Evolutionary conservation across 2,113 vertebrate genomes (phyloP), one percentile per base, ranked within the genome.

Genomic region (Onychostruthus taczanowskii): DNA sequence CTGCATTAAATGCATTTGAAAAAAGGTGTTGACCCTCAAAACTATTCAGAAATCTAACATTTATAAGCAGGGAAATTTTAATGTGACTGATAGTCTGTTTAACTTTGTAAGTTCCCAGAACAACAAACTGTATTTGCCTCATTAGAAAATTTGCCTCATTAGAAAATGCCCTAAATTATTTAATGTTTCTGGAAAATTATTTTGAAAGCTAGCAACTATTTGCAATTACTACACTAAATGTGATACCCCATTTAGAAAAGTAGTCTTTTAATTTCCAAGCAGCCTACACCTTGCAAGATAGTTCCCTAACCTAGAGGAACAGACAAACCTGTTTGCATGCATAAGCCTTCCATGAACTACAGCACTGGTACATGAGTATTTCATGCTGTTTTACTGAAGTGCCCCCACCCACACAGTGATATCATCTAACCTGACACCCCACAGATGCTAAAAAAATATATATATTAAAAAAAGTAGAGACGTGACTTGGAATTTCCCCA

Each of bases 331-430:
- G 84, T 78, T 94, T 89, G 94, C 27, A 96, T 56, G 59, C 59
- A 73, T 1, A 31, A 81, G 63, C 39, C 90, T 89, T 83, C 90
- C 31, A 67, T 58, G 83, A 91, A 69, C 61, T 96, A 24, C 68
- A 69, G 50, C 84, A 84, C 84, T 37, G 93, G 80, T 84, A 93
- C 82, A 28, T 69, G 84, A 95, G 78, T 90, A 92, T 96, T 94
- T 97, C 93, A 95, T 96, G 89, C 94, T 96, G 94, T 94, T 96
- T 98, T 92, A 97, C 84, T 84, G 90, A 97, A 98, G 97, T 50
- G 94, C 53, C 98, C 98, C 98, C 98, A 98, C 98, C 98, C 97
- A 98, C 98, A 93, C 96, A 96, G 87, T 76, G 95, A 93, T 89
- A 94, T 64, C 94, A 96, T 94, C 87, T 92, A 97, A 94, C 87